Conservation (phyloP, 2,797 vertebrate genomes). For the Stomatorhinus walkeri region DNA sequence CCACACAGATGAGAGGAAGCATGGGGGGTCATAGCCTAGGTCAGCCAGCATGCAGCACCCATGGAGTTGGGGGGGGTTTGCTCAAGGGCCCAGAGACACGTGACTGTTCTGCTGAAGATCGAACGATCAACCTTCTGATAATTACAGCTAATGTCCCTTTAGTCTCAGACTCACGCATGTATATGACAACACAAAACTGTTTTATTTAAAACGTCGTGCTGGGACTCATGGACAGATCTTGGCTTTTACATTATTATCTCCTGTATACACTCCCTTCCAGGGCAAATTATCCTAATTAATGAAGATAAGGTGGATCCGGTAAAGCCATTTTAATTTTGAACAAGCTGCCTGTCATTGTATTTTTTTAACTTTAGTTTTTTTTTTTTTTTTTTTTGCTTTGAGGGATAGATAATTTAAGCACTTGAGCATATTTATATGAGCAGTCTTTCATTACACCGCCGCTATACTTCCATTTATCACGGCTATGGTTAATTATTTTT, state of each 20-base stretch:
- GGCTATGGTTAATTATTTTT: neutral
- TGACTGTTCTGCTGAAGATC: neutral
- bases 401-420: slow-evolving; percentile 2
- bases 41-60: neutral
- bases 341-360: neutral
- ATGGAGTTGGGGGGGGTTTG: neutral
- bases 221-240: neutral
- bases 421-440: neutral
- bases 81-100: neutral
- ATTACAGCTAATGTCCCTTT: neutral
- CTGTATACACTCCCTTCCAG: neutral
- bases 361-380: neutral
- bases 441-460: neutral
- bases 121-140: neutral
- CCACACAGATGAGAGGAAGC: neutral
- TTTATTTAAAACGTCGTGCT: neutral
- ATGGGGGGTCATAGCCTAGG: neutral
- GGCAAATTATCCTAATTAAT: slow-evolving; percentile 5
- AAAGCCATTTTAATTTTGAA: slow-evolving; percentile 3
- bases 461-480: neutral
- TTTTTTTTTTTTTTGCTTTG: neutral
- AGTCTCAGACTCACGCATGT: neutral
- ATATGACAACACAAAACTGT: neutral
- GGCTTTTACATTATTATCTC: neutral
- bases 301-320: neutral